Evolutionary conservation across 2,888 invertebrate genomes (phyloP), one percentile per base, ranked within the genome.

Genomic region (Scrobipalpa atriplicella): DNA sequence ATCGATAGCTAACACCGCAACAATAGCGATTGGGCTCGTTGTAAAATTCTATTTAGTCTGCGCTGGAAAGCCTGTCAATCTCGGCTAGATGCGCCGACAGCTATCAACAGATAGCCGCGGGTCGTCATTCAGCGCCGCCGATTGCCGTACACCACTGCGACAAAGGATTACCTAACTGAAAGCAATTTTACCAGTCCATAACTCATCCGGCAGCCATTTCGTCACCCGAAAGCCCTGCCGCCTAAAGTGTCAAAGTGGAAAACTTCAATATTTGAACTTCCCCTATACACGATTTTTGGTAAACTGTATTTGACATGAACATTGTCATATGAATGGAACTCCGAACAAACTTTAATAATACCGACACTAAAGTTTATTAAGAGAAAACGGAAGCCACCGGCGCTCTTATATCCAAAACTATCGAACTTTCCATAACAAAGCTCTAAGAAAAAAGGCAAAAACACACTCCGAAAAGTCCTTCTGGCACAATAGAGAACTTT

Each of bases 401-500:
- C 76, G 77, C 79, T 79, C 79, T 74, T 74, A 77, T 79, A 78
- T 83, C 84, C 81, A 79, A 85, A 78, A 85, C 84, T 85, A 87
- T 85, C 81, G 81, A 88, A 89, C 81, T 87, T 87, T 79, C 74
- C 75, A 82, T 80, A 82, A 84, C 82, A 84, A 84, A 84, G 82
- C 80, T 80, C 75, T 76, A 80, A 83, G 81, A 82, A 85, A 86
- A 52, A 87, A 83, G 78, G 77, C 73, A 78, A 83, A 79, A 81
- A 83, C 81, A 84, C 80, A 83, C 84, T 84, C 82, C 83, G 83
- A 83, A 87, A 89, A 90, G 88, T 89, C 88, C 78, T 80, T 78
- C 75, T 80, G 73, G 80, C 83, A 92, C 89, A 92, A 92, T 88
- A 79, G 87, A 76, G 74, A 92, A 92, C 83, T 92, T 92, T 90